Evolutionary conservation across 2,888 invertebrate genomes (phyloP).

Genomic region (Thereva nobilitata): DNA sequence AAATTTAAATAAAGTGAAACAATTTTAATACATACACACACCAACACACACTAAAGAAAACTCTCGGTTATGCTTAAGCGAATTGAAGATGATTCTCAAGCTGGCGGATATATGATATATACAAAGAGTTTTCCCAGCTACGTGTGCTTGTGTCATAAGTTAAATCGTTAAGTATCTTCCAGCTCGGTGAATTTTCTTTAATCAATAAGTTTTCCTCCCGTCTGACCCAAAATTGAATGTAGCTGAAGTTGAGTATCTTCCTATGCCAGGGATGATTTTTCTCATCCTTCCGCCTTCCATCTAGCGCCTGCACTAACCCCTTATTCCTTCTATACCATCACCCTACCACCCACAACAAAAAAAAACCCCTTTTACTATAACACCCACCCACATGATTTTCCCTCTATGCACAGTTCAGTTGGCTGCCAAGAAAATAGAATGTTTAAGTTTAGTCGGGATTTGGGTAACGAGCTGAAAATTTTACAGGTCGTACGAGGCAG

Average conservation of each 20-base stretch:
- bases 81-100: too few relatives aligned
- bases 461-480: slow-evolving; percentile 30
- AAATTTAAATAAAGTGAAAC: slow-evolving; percentile 9
- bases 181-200: slow-evolving; percentile 20
- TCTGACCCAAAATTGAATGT: slow-evolving; percentile 27
- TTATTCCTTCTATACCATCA: too few relatives aligned
- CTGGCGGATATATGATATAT: too few relatives aligned
- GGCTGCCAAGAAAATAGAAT: slow-evolving; percentile 16
- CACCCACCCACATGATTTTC: neutral
- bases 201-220: slow-evolving; percentile 22
- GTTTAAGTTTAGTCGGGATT: neutral
- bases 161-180: slow-evolving; percentile 14
- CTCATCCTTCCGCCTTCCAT: neutral
- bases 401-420: neutral
- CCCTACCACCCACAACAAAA: too few relatives aligned
- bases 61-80: neutral
- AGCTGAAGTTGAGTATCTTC: neutral
- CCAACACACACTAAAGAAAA: too few relatives aligned
- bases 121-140: neutral
- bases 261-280: slow-evolving; percentile 12
- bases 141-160: slow-evolving; percentile 13
- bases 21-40: too few relatives aligned
- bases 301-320: too few relatives aligned
- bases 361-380: too few relatives aligned
- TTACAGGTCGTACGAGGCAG: slow-evolving; percentile 11